Conservation (phyloP, 2,113 vertebrate genomes). For the Cepphus grylle region DNA sequence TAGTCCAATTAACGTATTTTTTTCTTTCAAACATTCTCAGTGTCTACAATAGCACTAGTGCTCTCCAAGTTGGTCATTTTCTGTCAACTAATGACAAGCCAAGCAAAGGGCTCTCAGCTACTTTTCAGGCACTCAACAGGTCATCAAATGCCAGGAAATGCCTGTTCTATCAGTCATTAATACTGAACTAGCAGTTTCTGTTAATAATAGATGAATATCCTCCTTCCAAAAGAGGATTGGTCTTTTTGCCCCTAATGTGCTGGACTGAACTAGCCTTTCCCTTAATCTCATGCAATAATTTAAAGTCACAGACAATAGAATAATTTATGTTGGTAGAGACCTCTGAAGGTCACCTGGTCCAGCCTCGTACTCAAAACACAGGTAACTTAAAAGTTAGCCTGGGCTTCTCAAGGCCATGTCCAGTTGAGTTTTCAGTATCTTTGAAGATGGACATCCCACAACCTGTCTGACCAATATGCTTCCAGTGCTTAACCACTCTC, state of each 20-base stretch:
- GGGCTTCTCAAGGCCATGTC: background rate
- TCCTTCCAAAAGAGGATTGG: background rate
- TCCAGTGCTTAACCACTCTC: background rate
- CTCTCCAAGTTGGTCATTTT: background rate
- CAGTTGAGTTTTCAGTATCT: background rate
- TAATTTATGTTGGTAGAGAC: background rate
- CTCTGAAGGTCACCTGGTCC: background rate
- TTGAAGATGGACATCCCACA: background rate
- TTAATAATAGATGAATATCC: slow-evolving; percentile 35
- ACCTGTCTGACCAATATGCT: background rate
- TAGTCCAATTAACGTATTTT: background rate
- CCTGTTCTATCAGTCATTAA: slow-evolving; percentile 1
- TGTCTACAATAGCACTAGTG: background rate
- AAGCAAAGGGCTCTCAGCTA: background rate
- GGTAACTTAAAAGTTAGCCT: background rate
- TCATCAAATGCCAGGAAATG: slow-evolving; percentile 13
- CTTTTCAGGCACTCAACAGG: slow-evolving; percentile 8
- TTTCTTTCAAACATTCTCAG: background rate
- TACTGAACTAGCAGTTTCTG: slow-evolving; percentile 12
- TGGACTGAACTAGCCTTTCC: background rate
- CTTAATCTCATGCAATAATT: background rate
- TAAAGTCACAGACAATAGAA: background rate
- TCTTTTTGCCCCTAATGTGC: slow-evolving; percentile 1
- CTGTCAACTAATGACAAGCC: background rate
- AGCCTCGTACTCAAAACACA: background rate